phyloP scores from a whole-genome alignment of 2,888 invertebrate genomes.

The Agapetus fuscipes region DNA sequence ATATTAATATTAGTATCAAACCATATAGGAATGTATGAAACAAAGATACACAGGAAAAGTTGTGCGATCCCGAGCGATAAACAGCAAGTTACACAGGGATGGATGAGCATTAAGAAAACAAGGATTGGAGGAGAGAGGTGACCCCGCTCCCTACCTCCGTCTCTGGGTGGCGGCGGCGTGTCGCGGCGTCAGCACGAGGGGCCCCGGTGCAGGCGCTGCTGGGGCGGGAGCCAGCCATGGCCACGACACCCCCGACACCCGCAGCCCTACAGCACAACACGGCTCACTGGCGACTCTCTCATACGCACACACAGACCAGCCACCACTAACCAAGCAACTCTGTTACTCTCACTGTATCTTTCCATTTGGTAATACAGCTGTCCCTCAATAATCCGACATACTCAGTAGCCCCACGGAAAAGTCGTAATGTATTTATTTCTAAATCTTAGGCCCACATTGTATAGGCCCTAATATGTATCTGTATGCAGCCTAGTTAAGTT shows the following conservation, averaged over 20 bases:
- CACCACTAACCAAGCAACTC: no score
- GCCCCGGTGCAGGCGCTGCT: slow-evolving; percentile 49
- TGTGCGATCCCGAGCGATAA: slow-evolving; percentile 21
- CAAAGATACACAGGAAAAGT: slow-evolving; percentile 21
- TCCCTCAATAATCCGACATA: no score
- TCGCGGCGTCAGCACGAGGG: slow-evolving; percentile 63
- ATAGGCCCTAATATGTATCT: no score
- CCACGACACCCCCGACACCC: slow-evolving; percentile 68
- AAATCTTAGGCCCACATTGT: no score
- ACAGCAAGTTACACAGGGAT: slow-evolving; percentile 14
- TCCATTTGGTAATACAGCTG: not conserved
- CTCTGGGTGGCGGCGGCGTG: slow-evolving; percentile 61
- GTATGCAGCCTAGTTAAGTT: no score
- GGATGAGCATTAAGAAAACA: slow-evolving; percentile 15
- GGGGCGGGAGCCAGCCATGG: slow-evolving; percentile 61
- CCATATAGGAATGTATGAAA: no score
- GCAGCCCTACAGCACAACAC: slow-evolving; percentile 55
- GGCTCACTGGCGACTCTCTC: slow-evolving; percentile 27
- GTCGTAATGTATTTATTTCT: no score
- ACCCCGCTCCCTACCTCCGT: slow-evolving; percentile 49
- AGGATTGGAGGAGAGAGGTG: slow-evolving; percentile 15
- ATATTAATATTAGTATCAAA: slow-evolving; percentile 19
- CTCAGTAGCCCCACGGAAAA: no score
- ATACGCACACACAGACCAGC: not conserved
- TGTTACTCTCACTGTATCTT: not conserved